Base-by-base conservation (phyloP, 2,797 vertebrate genomes). In the Gymnothorax reevesii region DNA sequence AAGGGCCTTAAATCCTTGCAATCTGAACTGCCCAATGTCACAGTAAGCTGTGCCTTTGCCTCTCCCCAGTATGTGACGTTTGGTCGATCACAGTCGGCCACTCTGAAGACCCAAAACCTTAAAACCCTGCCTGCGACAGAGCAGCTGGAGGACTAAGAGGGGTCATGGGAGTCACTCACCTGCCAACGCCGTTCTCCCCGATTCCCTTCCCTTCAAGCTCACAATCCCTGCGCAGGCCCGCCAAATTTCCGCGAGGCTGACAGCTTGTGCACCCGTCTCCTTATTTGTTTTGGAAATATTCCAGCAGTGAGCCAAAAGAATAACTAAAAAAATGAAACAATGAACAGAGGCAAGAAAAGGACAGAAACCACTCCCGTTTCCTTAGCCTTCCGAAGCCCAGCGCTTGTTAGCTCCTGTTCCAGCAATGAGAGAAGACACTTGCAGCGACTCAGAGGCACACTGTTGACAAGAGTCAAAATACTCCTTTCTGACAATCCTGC, bases 391-490 rank as follows among this genome's bases (percentile, higher is more conserved):
- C 62, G 57, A 10, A 75, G 54, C 22, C 42, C 49, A 84, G 66
- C 49, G 33, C 57, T 62, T 12, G 33, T 66, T 42, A 4, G 20
- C 71, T 77, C 42, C 66, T 79, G 55, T 64, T 20, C 20, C 57
- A 60, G 77, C n/a, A 20, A 27, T 27, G 20, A 57, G 25, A 86
- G 12, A 83, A 55, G 66, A 77, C 25, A 62, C 49, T 87, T 84
- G 75, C 84, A 42, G 57, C 66, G 83, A 84, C 17, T 75, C 49
- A 79, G 82, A 84, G 60, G 27, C 55, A 71, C 75, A 85, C 62
- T 60, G 52, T 84, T 77, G 86, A 87, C 86, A 84, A 83, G 59
- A 87, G 87, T 52, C 54, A 25, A 8, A 33, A 82, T 33, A 57
- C 27, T 82, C 84, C 87, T 71, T 64, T 69, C 83, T 75, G 83